These are phyloP conservation scores for Pemphigus obesinymphae DNA, from an alignment of 1,140 invertebrate species.

Conservation along the genomic window DNA sequence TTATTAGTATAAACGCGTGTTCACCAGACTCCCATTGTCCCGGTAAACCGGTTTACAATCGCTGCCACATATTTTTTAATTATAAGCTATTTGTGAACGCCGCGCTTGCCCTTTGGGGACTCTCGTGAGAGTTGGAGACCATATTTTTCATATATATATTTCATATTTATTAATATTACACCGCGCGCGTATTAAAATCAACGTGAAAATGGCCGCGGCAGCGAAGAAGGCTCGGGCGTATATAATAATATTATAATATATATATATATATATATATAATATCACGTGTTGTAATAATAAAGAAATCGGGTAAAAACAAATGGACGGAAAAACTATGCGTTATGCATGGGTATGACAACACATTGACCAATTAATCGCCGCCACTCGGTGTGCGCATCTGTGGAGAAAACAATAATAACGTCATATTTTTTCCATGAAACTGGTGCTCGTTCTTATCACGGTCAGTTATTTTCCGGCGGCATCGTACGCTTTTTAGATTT, in stretches of 20 bases:
- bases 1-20: not conserved
- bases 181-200: not conserved
- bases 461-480: too few relatives aligned
- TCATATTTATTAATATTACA: slow-evolving; percentile 13
- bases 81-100: slow-evolving; percentile 26
- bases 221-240: not conserved
- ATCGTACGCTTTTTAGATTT: too few relatives aligned
- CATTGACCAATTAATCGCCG: too few relatives aligned
- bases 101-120: slow-evolving; percentile 23
- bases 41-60: slow-evolving; percentile 28
- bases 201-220: slow-evolving; percentile 12
- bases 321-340: not conserved
- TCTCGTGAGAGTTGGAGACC: not conserved
- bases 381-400: too few relatives aligned
- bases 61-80: slow-evolving; percentile 34
- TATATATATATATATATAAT: too few relatives aligned
- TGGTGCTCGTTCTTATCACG: too few relatives aligned
- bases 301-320: not conserved
- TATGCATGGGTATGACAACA: too few relatives aligned
- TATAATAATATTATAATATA: too few relatives aligned
- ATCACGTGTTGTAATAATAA: too few relatives aligned
- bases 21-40: slow-evolving; percentile 30
- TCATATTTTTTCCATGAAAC: too few relatives aligned
- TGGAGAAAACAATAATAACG: too few relatives aligned
- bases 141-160: slow-evolving; percentile 26